phyloP scores from a whole-genome alignment of 2,888 invertebrate genomes.

The Cephus pygmeus region DNA sequence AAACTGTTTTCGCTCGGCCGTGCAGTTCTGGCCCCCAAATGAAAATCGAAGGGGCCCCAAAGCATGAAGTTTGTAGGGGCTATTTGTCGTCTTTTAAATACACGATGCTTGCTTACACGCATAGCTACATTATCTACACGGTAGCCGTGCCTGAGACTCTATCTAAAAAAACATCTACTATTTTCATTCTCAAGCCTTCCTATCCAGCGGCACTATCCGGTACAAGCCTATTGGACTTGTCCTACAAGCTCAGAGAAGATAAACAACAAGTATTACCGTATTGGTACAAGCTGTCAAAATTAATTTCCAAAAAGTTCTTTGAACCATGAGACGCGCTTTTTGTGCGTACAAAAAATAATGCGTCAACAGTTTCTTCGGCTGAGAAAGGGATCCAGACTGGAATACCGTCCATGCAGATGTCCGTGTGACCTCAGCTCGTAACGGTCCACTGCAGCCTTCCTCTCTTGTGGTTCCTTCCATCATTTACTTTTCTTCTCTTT shows the following conservation, averaged over 20 bases:
- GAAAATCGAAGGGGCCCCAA: neutral
- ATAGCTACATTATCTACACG: neutral
- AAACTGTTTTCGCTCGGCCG: constrained; percentile 25
- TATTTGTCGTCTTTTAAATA: neutral
- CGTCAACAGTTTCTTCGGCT: neutral
- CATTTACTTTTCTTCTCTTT: neutral
- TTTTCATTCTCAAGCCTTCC: neutral
- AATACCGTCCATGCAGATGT: neutral
- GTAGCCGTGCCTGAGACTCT: neutral
- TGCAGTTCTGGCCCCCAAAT: constrained; percentile 19
- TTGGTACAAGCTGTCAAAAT: neutral
- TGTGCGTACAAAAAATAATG: neutral
- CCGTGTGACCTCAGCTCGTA: constrained; percentile 11
- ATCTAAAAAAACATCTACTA: neutral
- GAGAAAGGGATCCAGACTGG: neutral
- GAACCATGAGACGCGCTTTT: neutral
- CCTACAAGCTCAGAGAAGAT: neutral
- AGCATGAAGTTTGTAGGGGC: neutral
- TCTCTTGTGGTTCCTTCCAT: constrained; percentile 1
- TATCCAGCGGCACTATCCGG: neutral
- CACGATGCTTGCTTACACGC: neutral
- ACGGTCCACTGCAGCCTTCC: constrained; percentile 18
- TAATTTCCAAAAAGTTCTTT: neutral
- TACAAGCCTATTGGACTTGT: neutral
- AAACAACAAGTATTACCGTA: neutral